Base-by-base conservation (phyloP, 1,140 invertebrate species). In the Drosophila sproati region DNA sequence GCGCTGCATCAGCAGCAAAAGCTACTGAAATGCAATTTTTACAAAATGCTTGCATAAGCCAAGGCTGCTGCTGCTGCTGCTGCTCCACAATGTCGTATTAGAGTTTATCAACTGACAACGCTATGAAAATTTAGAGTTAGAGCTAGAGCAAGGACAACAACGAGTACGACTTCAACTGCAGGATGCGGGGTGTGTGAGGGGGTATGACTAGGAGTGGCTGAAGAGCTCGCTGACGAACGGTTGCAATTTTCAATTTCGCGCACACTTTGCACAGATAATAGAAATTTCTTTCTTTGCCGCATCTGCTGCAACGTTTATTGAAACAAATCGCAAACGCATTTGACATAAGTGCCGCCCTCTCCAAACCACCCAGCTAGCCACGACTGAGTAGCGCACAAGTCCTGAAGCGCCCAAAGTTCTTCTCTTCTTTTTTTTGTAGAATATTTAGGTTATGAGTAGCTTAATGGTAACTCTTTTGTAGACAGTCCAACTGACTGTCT, bases 191-290 rank as follows among this genome's bases (percentile, higher is more conserved):
- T 29, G 60, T 37, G 12, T 3, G 20, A 12, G 6, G 31, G 12
- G 5, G 35, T 7, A n/a, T 28, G 31, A 20, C 20, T 20, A 20
- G 34, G 3, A 47, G 29, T 4, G 37, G 8, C 20, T 5, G 41
- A n/a, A 12, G 32, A 5, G 7, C 29, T 20, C 34, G 20, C 10
- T 43, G 45, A 64, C 60, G 69, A 66, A 66, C 54, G 77, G 69
- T 67, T 73, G 83, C 85, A 80, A 88, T 88, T 87, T 87, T 89
- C 83, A 87, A 87, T 87, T 87, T 87, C 85, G 83, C 83, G 83
- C 85, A 87, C 82, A 87, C 82, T 87, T 87, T 87, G 83, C 82
- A 80, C 83, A 87, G 83, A 87, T 87, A 87, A 87, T 87, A 89
- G 83, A 87, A 87, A 87, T 88, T 87, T 87, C 82, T 88, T 87